Evolutionary conservation across 64 coral and sea anemone species (phyloP).

Genomic region (Porites lutea): DNA sequence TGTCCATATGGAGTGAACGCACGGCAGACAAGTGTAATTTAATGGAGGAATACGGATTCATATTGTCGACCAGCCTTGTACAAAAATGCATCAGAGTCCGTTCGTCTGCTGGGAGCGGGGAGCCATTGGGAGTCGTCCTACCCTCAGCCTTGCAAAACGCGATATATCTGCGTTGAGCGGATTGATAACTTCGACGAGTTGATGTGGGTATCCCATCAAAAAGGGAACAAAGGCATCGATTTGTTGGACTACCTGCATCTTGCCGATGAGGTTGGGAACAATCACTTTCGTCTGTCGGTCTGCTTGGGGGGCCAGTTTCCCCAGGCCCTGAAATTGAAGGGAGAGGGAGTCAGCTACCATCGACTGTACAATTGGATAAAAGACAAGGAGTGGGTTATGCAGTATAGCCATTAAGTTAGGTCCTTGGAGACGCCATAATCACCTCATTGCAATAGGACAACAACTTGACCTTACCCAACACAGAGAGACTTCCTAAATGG

Average conservation of each 20-base stretch:
- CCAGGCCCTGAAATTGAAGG: conserved; percentile 10
- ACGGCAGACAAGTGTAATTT: not conserved
- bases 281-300: not conserved
- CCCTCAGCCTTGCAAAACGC: not conserved
- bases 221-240: conserved; percentile 15
- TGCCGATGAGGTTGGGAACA: not conserved
- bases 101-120: conserved; percentile 1
- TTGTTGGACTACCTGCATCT: not conserved
- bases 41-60: not conserved
- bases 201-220: not conserved
- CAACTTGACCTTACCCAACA: too few species aligned
- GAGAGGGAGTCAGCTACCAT: conserved; percentile 4
- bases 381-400: not conserved
- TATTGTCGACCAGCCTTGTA: not conserved
- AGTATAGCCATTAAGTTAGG: too few species aligned
- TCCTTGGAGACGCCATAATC: not conserved
- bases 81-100: not conserved
- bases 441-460: not conserved
- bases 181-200: not conserved
- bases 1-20: conserved; percentile 6
- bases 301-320: not conserved
- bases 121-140: not conserved
- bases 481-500: too few species aligned
- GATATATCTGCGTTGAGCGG: conserved; percentile 3
- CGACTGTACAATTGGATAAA: not conserved